Evolutionary conservation across 2,113 vertebrate species (phyloP).

Genomic region (Mobula hypostoma): DNA sequence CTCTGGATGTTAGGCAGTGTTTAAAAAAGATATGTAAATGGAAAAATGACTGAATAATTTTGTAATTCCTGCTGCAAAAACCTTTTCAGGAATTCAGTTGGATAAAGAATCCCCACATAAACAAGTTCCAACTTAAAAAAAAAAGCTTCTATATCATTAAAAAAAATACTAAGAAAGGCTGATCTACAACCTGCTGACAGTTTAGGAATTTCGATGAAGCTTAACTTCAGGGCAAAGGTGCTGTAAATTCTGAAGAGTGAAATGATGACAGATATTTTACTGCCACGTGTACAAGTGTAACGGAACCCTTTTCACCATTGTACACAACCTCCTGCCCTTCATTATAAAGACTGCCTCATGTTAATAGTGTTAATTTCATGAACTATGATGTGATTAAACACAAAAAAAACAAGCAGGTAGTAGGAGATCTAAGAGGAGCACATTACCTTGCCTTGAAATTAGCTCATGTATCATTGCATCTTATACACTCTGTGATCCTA

Average conservation of each 20-base stretch:
- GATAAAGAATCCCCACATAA: not conserved
- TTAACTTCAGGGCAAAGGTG: not conserved
- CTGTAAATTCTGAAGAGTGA: not conserved
- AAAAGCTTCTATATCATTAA: too few relatives aligned
- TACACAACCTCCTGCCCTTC: not conserved
- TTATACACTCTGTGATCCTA: too few relatives aligned
- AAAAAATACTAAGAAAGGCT: not conserved
- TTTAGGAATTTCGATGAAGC: not conserved
- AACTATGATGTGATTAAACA: not conserved
- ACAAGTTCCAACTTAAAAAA: too few relatives aligned
- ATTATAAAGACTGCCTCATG: not conserved
- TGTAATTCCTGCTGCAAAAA: not conserved
- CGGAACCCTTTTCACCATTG: not conserved
- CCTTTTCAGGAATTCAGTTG: not conserved
- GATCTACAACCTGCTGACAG: not conserved
- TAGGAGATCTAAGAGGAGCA: not conserved
- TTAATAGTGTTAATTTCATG: not conserved
- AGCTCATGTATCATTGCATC: too few relatives aligned
- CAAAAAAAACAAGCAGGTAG: not conserved
- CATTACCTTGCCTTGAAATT: not conserved
- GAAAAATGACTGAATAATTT: not conserved
- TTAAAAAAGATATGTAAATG: not conserved
- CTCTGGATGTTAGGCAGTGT: not conserved
- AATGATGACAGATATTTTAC: not conserved
- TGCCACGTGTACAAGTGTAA: not conserved